Base-by-base conservation (phyloP, 2,888 invertebrate species). In the Cantharis rufa region DNA sequence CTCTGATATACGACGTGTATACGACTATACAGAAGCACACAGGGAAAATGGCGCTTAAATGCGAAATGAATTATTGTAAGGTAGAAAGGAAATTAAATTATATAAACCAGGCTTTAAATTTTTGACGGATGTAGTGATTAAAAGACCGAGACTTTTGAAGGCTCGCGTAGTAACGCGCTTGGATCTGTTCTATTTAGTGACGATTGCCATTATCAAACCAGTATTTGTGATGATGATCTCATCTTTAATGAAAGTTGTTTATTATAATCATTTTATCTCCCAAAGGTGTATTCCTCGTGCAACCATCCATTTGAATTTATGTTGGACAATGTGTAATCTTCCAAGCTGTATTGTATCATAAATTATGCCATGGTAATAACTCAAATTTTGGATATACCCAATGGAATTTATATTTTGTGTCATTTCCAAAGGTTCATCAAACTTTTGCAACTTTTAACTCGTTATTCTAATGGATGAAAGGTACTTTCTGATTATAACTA, bases 221-320 rank as follows among this genome's bases (percentile, higher is more conserved):
- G 84, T 85, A 84, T 85, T 85, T 74, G 69, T 78, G 81, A 83
- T 78, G 85, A 86, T 86, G 86, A 86, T 84, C 86, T 86, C 86
- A 86, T 85, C 84, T 78, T 73, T 69, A 80, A 83, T 82, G 84
- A 84, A 84, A 84, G 84, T 84, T 84, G 83, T 83, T 84, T 80
- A 80, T 81, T 74, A 66, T 79, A 82, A 82, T 82, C 82, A 83
- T 78, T 79, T 81, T 78, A 75, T 32, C 64, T 63, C 76, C 79
- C 79, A 79, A 80, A 81, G 80, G 79, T 82, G 80, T 80, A 74
- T 18, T 66, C 64, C 24, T 66, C 18, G 48, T 75, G 61, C 70
- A 68, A 72, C 68, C 71, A 15, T 21, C 69, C 62, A 73, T 76
- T 48, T 48, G n/a, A 48, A 48, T 48, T 48, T 28, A 28, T 28